Percentiles rank a stretch among this genome's conserved stretches.
Evolutionary conservation across 2,113 vertebrate species (phyloP).

Genomic region (Eubucco bourcierii): DNA sequence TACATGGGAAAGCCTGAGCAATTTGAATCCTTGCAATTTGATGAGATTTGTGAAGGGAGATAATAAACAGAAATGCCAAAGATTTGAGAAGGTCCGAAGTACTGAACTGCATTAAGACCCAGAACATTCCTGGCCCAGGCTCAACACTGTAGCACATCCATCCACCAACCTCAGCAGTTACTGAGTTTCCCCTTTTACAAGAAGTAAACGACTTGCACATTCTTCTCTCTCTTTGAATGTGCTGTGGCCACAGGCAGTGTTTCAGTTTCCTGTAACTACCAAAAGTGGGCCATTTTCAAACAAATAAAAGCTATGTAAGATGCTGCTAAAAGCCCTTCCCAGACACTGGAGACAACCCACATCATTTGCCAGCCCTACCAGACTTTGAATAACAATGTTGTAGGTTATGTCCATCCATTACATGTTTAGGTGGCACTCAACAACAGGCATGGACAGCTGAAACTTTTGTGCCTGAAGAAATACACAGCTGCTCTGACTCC

Average conservation of each 20-base stretch:
- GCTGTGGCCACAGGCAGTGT: background rate
- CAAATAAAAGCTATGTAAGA: background rate
- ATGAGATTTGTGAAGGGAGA: background rate
- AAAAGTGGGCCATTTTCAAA: background rate
- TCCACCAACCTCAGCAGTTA: background rate
- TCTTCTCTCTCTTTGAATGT: background rate
- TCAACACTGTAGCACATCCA: background rate
- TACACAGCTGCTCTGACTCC: background rate
- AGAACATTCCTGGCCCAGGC: background rate
- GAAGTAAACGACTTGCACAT: background rate
- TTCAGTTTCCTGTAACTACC: background rate
- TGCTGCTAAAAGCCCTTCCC: background rate
- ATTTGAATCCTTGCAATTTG: background rate
- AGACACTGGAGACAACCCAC: background rate
- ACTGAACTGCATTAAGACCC: background rate
- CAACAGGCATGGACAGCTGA: background rate
- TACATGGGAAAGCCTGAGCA: background rate
- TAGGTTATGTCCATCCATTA: background rate
- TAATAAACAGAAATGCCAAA: background rate
- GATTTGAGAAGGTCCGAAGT: background rate
- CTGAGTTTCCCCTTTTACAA: background rate
- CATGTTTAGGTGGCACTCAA: background rate
- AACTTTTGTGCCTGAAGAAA: background rate
- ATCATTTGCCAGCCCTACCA: rapidly evolving
- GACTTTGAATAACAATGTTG: background rate